phyloP scores from a whole-genome alignment of 2,797 vertebrate species.

The Arnoldichthys spilopterus region DNA sequence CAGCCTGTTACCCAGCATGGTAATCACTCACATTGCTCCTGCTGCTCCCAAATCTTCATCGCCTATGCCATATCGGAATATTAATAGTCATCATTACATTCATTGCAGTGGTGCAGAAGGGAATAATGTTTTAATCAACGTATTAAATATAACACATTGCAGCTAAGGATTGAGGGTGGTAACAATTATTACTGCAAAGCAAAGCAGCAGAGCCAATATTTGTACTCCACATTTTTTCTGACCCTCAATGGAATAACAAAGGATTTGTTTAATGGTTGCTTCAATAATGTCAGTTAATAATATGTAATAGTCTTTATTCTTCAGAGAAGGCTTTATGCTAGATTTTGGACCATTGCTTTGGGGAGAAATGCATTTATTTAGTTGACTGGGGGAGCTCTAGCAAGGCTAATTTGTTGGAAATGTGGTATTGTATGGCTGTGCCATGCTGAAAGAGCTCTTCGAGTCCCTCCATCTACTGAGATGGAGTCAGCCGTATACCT shows the following conservation, averaged over 20 bases:
- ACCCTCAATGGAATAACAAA: conserved; percentile 52
- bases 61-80: conserved; percentile 74
- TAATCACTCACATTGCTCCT: conserved; percentile 67
- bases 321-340: not conserved
- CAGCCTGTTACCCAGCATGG: conserved; percentile 60
- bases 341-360: too few species aligned
- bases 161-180: conserved; percentile 67
- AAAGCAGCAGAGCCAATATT: conserved; percentile 27
- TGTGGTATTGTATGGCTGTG: not conserved
- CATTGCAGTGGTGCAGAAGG: conserved; percentile 71
- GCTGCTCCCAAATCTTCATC: conserved; percentile 70
- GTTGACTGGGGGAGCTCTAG: not conserved
- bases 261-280: not conserved
- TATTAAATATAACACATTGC: conserved; percentile 75
- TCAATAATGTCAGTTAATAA: not conserved
- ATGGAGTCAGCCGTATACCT: not conserved
- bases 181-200: conserved; percentile 58
- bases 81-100: conserved; percentile 82
- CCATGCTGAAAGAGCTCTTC: not conserved
- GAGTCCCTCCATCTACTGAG: not conserved
- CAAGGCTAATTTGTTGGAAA: not conserved
- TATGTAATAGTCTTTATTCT: not conserved
- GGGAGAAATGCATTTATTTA: not conserved
- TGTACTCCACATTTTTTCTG: conserved; percentile 51
- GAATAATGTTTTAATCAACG: conserved; percentile 79